phyloP scores from a whole-genome alignment of 2,888 invertebrate genomes.

The Carterocephalus palaemon region DNA sequence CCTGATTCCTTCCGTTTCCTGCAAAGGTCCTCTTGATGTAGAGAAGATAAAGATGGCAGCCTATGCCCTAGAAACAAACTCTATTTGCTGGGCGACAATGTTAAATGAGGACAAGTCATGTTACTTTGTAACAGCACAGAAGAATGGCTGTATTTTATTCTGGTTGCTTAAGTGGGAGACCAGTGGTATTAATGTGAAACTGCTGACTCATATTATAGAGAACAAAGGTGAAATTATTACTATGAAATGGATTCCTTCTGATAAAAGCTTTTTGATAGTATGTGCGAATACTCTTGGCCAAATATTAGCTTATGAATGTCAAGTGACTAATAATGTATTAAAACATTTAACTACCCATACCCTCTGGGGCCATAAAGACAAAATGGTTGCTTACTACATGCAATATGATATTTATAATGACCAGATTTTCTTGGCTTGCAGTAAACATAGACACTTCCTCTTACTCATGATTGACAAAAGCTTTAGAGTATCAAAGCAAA shows the following conservation, averaged over 20 bases:
- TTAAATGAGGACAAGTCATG: constrained; percentile 43
- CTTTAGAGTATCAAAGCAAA: constrained; percentile 44
- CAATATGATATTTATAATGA: constrained; percentile 38
- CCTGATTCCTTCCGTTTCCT: neutral
- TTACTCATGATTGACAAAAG: constrained; percentile 44
- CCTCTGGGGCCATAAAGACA: constrained; percentile 57
- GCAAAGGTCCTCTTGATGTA: constrained; percentile 35
- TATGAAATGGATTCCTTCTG: constrained; percentile 48
- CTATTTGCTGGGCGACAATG: constrained; percentile 54
- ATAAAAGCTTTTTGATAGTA: constrained; percentile 42
- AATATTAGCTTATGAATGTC: constrained; percentile 43
- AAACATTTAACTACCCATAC: constrained; percentile 31
- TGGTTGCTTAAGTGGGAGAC: constrained; percentile 45
- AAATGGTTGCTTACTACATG: constrained; percentile 48
- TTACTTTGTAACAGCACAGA: constrained; percentile 60
- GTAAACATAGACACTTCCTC: constrained; percentile 62
- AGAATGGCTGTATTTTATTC: constrained; percentile 49
- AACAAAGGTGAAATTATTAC: constrained; percentile 43
- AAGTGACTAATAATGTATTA: constrained; percentile 36
- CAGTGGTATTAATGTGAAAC: constrained; percentile 32
- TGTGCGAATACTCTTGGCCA: constrained; percentile 50
- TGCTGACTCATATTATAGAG: constrained; percentile 35
- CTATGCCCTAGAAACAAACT: constrained; percentile 44
- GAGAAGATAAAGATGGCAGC: constrained; percentile 45
- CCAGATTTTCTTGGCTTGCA: constrained; percentile 48